phyloP scores from a whole-genome alignment of 2,888 invertebrate genomes.

The Amblyjoppa proteus region DNA sequence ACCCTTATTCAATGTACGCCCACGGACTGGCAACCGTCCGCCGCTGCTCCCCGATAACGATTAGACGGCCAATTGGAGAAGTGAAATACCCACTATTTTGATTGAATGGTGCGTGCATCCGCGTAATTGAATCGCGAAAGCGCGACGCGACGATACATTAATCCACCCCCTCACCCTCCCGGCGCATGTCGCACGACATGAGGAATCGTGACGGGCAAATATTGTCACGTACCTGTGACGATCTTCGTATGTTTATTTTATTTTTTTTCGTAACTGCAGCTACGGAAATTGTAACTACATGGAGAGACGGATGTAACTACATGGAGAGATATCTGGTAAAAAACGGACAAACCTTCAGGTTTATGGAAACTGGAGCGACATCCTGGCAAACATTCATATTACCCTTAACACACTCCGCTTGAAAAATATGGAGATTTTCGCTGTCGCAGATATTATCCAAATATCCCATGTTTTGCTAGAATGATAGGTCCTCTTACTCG shows the following conservation, averaged over 20 bases:
- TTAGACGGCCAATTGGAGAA: constrained; percentile 69
- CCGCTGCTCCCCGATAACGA: constrained; percentile 66
- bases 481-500: no score
- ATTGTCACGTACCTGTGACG: neutral
- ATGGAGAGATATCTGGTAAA: no score
- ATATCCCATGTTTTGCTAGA: no score
- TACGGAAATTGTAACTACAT: neutral
- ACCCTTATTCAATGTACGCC: constrained; percentile 64
- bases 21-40: constrained; percentile 39
- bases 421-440: no score
- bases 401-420: no score
- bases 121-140: constrained; percentile 56
- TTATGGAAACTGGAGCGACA: no score
- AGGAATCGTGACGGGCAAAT: neutral
- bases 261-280: neutral
- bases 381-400: no score
- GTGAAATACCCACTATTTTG: constrained; percentile 66
- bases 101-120: constrained; percentile 57
- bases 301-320: neutral
- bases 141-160: constrained; percentile 17
- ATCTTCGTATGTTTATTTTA: neutral
- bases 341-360: no score
- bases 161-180: neutral
- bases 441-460: no score
- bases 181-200: neutral